These are phyloP conservation scores for Fabriciana adippe DNA, from an alignment of 2,888 invertebrate species.

Conservation along the genomic window DNA sequence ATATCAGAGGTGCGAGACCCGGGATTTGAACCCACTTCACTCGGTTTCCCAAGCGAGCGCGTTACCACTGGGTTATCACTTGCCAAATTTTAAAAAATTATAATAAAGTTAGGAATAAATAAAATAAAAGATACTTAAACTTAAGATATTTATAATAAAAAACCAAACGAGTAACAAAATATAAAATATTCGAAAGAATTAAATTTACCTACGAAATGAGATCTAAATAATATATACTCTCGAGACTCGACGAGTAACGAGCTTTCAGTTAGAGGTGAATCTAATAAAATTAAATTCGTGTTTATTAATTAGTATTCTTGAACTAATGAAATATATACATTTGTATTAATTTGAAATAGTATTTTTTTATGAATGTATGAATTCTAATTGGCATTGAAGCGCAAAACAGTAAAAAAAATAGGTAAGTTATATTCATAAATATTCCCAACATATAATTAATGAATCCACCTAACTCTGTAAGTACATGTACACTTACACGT, in stretches of 20 bases:
- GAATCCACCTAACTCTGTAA: not conserved
- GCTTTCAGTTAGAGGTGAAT: not conserved
- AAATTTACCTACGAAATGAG: not conserved
- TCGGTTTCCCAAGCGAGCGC: too few species aligned
- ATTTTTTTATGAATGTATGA: too few species aligned
- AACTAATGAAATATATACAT: not conserved
- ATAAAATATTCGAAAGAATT: constrained; percentile 1
- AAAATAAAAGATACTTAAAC: too few species aligned
- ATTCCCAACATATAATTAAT: not conserved
- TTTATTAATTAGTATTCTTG: constrained; percentile 3
- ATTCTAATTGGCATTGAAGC: not conserved
- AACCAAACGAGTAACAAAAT: not conserved
- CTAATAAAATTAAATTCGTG: constrained; percentile 5
- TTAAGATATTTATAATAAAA: too few species aligned
- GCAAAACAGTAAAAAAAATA: not conserved
- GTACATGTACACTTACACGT: not conserved
- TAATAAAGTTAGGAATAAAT: too few species aligned
- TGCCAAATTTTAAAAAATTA: too few species aligned
- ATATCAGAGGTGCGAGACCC: too few species aligned
- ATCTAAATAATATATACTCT: not conserved
- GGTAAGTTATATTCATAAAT: not conserved
- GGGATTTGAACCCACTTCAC: too few species aligned
- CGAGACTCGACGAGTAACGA: constrained; percentile 3
- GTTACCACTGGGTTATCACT: too few species aligned
- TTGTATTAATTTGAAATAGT: not conserved